Conservation (phyloP, 2,888 invertebrate species). For the Hypsopygia costalis region DNA sequence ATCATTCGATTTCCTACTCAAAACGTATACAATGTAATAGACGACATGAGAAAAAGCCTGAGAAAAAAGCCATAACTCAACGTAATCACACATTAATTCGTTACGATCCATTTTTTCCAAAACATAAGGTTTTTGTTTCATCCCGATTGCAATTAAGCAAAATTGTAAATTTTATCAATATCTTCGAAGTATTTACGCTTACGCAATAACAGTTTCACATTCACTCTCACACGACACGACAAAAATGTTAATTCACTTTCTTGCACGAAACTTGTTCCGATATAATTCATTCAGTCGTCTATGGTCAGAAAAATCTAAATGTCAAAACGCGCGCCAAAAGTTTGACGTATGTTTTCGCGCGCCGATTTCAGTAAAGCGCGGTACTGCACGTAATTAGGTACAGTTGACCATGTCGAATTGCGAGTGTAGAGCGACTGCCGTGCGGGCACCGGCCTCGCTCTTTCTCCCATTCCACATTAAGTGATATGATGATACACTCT, state of each 20-base stretch:
- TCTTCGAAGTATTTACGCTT: constrained; percentile 46
- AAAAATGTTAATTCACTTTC: constrained; percentile 72
- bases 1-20: constrained; percentile 29
- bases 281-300: constrained; percentile 31
- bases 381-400: constrained; percentile 54
- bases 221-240: constrained; percentile 64
- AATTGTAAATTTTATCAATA: constrained; percentile 42
- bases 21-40: constrained; percentile 22
- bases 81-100: background rate
- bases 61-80: constrained; percentile 32
- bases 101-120: background rate
- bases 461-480: constrained; percentile 76
- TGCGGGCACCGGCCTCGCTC: constrained; percentile 64
- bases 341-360: constrained; percentile 40
- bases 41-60: constrained; percentile 25
- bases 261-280: constrained; percentile 56
- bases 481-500: constrained; percentile 54
- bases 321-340: constrained; percentile 44
- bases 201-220: constrained; percentile 68
- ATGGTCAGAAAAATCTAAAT: constrained; percentile 23
- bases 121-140: background rate
- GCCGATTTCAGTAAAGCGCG: constrained; percentile 30
- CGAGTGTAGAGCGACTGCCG: constrained; percentile 70
- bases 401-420: constrained; percentile 78
- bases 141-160: constrained; percentile 11